phyloP scores from a whole-genome alignment of 2,888 invertebrate species.

The Schrankia costaestrigalis region DNA sequence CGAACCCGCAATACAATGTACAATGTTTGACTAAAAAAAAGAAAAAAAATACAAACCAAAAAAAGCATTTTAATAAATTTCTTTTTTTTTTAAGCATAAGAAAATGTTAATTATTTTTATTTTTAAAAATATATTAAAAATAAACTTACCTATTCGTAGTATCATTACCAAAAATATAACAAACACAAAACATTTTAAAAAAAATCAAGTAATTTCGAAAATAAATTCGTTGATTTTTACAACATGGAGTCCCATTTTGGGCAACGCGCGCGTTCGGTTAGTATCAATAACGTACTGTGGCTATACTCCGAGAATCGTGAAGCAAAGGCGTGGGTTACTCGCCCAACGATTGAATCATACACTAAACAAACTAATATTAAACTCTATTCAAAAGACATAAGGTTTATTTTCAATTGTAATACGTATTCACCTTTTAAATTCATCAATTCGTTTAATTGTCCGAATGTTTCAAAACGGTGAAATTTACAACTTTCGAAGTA shows the following conservation, averaged over 20 bases:
- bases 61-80: no score
- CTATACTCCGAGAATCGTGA: conserved; percentile 52
- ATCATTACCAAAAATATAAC: conserved; percentile 13
- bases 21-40: no score
- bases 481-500: conserved; percentile 33
- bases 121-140: no score
- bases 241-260: conserved; percentile 40
- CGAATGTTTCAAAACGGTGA: conserved; percentile 28
- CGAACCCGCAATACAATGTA: no score
- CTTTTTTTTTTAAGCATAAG: no score
- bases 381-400: conserved; percentile 39
- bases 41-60: no score
- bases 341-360: conserved; percentile 49
- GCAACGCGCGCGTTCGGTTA: conserved; percentile 58
- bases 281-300: conserved; percentile 57
- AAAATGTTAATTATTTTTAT: no score
- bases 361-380: conserved; percentile 35
- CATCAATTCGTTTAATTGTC: conserved; percentile 53
- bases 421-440: conserved; percentile 54
- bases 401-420: conserved; percentile 28
- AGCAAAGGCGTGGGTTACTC: conserved; percentile 64
- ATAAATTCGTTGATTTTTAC: conserved; percentile 25
- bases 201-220: conserved; percentile 18
- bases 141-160: conserved; percentile 23
- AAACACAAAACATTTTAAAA: conserved; percentile 19